phyloP scores from a whole-genome alignment of 2,888 invertebrate genomes.

The Leucoma salicis region DNA sequence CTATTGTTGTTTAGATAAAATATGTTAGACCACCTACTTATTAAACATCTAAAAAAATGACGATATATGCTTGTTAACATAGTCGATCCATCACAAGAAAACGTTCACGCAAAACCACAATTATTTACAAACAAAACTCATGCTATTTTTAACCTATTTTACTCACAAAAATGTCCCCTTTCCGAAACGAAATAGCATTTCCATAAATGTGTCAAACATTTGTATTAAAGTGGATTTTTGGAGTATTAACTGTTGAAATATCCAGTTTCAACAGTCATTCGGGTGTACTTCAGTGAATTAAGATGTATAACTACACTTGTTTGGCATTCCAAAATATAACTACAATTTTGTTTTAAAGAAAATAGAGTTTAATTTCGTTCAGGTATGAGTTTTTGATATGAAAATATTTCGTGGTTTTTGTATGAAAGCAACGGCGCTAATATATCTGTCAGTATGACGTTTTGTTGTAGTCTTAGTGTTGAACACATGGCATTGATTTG shows the following conservation, averaged over 20 bases:
- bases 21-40: constrained; percentile 15
- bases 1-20: too few species aligned
- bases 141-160: constrained; percentile 8
- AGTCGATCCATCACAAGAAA: constrained; percentile 9
- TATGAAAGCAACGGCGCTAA: constrained; percentile 58
- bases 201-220: constrained; percentile 40
- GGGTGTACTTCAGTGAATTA: constrained; percentile 33
- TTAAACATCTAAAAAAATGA: constrained; percentile 10
- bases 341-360: constrained; percentile 12
- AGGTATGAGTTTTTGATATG: constrained; percentile 16
- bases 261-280: constrained; percentile 27
- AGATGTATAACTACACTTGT: constrained; percentile 16
- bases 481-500: constrained; percentile 70
- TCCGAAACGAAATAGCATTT: constrained; percentile 20
- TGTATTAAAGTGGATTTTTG: constrained; percentile 32
- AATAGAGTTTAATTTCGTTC: constrained; percentile 35
- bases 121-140: constrained; percentile 6
- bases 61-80: not conserved
- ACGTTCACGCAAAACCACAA: constrained; percentile 9
- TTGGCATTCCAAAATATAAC: constrained; percentile 11
- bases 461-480: constrained; percentile 64
- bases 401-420: constrained; percentile 44
- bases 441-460: constrained; percentile 77
- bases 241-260: constrained; percentile 33
- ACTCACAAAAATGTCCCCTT: constrained; percentile 12